These are phyloP conservation scores for Sipha maydis DNA, from an alignment of 2,888 invertebrate genomes.

Conservation along the genomic window DNA sequence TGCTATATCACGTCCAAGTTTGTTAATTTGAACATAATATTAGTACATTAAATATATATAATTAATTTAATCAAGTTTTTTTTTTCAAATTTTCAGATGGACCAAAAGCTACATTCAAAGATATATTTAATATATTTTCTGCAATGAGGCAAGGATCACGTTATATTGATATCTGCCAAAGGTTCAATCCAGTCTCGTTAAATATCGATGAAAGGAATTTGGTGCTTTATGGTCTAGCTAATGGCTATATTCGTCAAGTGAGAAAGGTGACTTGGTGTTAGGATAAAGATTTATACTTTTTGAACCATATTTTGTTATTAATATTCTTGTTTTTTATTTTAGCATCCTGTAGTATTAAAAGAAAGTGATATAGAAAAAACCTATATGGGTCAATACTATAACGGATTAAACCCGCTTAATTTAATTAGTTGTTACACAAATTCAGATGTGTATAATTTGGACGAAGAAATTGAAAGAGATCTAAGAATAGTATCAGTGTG, in stretches of 20 bases:
- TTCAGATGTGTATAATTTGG: constrained; percentile 78
- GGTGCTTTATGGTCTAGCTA: constrained; percentile 87
- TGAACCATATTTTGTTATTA: no score
- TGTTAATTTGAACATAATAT: constrained; percentile 70
- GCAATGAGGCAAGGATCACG: constrained; percentile 82
- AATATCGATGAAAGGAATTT: constrained; percentile 84
- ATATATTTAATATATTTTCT: constrained; percentile 80
- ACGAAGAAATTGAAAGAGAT: constrained; percentile 85
- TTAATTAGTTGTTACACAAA: constrained; percentile 90
- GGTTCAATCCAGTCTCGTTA: constrained; percentile 78
- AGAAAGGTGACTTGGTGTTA: constrained; percentile 74
- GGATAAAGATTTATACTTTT: not conserved
- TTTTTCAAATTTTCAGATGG: constrained; percentile 70
- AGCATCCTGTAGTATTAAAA: constrained; percentile 70
- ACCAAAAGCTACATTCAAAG: constrained; percentile 75
- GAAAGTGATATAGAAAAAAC: constrained; percentile 62
- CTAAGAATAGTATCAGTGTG: constrained; percentile 83
- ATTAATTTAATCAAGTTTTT: constrained; percentile 74
- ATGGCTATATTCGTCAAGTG: constrained; percentile 83
- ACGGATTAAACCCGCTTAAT: constrained; percentile 84
- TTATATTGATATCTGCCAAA: constrained; percentile 79
- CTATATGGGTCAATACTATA: constrained; percentile 72
- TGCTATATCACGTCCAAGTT: constrained; percentile 45
- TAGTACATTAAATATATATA: not conserved
- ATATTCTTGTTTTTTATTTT: constrained; percentile 64